Conservation (phyloP, 2,888 invertebrate species). For the Aquatica leii region DNA sequence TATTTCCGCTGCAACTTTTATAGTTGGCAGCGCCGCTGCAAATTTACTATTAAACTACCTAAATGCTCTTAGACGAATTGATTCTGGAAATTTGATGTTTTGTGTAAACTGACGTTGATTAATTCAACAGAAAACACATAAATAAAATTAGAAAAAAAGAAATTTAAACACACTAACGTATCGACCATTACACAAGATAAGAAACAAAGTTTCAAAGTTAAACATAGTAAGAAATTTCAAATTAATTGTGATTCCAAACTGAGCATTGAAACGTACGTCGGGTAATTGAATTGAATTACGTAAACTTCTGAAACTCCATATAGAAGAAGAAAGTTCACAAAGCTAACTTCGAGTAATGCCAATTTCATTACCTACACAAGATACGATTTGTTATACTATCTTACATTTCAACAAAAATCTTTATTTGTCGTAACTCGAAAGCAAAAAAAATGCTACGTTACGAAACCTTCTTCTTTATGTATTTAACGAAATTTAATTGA, state of each 20-base stretch:
- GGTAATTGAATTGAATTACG: slow-evolving; percentile 5
- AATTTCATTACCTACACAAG: slow-evolving; percentile 10
- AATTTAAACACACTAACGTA: no score
- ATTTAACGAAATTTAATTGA: slow-evolving; percentile 25
- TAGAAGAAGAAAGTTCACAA: slow-evolving; percentile 1
- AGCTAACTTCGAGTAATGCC: neutral
- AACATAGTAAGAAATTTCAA: neutral
- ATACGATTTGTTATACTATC: neutral
- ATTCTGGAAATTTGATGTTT: neutral
- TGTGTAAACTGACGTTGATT: neutral
- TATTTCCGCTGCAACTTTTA: slow-evolving; percentile 38
- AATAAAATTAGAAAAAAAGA: no score
- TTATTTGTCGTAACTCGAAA: no score
- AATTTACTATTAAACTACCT: slow-evolving; percentile 8
- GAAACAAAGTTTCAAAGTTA: no score
- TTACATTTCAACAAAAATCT: no score
- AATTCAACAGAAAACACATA: no score
- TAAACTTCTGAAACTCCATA: neutral
- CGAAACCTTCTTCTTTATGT: slow-evolving; percentile 2
- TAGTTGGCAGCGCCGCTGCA: slow-evolving; percentile 12
- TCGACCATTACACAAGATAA: no score
- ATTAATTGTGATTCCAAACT: neutral
- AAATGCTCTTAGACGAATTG: slow-evolving; percentile 16
- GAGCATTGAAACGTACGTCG: neutral
- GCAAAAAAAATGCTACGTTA: no score